These are phyloP conservation scores for Ceryle rudis DNA, from an alignment of 2,797 vertebrate species.

Conservation along the genomic window DNA sequence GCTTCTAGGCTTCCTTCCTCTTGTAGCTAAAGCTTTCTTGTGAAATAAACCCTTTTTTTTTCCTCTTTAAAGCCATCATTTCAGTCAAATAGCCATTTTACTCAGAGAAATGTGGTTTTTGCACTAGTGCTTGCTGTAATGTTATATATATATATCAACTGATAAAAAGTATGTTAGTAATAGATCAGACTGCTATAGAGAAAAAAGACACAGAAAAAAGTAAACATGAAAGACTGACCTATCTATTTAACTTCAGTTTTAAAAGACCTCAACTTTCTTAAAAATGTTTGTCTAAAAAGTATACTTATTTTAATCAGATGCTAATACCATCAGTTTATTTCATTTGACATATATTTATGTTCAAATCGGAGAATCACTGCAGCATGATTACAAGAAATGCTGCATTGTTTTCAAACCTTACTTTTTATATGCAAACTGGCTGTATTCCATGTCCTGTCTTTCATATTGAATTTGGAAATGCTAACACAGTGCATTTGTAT, in stretches of 20 bases:
- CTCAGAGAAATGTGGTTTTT: neutral
- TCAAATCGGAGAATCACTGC: neutral
- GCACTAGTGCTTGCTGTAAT: neutral
- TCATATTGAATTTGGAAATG: neutral
- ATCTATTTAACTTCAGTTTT: neutral
- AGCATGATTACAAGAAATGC: neutral
- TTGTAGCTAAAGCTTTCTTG: neutral
- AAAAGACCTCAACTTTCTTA: neutral
- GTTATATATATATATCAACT: neutral
- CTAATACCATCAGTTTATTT: neutral
- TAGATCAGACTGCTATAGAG: neutral
- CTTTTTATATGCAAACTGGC: neutral
- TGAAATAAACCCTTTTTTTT: neutral
- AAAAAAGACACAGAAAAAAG: neutral
- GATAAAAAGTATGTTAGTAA: neutral
- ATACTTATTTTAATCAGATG: neutral
- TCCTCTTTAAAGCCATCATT: neutral
- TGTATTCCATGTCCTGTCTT: neutral
- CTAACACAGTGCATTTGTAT: neutral
- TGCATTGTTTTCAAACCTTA: neutral
- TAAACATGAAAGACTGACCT: neutral
- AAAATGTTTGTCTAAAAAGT: neutral
- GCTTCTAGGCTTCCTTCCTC: neutral
- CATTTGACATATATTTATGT: neutral
- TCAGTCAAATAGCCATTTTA: neutral